phyloP scores from a whole-genome alignment of 2,797 vertebrate species.

The Propithecus perrieri region DNA sequence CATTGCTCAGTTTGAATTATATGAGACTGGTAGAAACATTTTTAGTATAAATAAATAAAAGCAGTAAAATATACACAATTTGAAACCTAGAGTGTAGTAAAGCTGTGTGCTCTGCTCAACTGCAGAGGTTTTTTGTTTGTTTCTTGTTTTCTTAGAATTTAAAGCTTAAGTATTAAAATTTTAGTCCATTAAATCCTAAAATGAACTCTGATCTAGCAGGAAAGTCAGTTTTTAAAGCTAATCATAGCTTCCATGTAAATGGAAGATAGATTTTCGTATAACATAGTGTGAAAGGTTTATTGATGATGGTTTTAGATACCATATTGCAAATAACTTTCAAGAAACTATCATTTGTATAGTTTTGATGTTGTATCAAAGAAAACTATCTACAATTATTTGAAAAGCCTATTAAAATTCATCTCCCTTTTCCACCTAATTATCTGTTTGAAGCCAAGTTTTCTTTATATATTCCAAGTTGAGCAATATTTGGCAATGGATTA shows the following conservation, averaged over 20 bases:
- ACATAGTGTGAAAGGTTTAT: neutral
- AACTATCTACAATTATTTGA: neutral
- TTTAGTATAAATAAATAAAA: neutral
- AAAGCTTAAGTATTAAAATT: neutral
- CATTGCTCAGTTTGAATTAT: neutral
- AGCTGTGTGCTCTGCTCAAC: neutral
- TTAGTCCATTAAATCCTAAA: neutral
- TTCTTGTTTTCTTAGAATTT: neutral
- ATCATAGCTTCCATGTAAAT: neutral
- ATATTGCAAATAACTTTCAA: neutral
- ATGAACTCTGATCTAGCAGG: neutral
- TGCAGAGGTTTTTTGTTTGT: neutral
- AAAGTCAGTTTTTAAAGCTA: neutral
- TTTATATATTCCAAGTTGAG: slow-evolving; percentile 3
- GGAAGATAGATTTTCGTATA: neutral
- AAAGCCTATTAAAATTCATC: slow-evolving; percentile 4
- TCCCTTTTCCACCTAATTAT: neutral
- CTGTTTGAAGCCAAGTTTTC: neutral
- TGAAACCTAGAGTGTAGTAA: neutral
- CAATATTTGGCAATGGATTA: neutral
- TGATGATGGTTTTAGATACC: neutral
- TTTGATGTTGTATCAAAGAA: neutral
- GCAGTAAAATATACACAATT: neutral
- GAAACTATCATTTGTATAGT: neutral
- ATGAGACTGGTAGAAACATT: neutral